Base-by-base conservation (phyloP, 2,888 invertebrate species). In the Nematopogon swammerdamellus region DNA sequence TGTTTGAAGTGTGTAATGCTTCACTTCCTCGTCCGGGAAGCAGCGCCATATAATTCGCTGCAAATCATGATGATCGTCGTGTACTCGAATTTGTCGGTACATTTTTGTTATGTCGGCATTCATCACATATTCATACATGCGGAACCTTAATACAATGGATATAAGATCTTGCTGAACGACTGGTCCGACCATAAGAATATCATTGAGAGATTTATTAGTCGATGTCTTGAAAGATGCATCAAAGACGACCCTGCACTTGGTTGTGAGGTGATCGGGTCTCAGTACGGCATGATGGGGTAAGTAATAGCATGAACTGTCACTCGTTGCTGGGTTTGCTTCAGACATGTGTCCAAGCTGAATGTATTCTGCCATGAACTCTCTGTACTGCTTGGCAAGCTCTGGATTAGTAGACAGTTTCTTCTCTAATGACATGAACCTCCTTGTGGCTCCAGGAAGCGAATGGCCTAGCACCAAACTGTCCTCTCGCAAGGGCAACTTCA, bases 51-150 rank as follows among this genome's bases (percentile, higher is more conserved):
- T 17, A 17, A 44, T 44, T 11, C 19, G 18, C n/a, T 44, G 44
- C n/a, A 44, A 14, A 18, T 36, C 36, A 14, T 14, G 8, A 6
- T 36, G 36, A 14, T 36, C 14, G 11, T 14, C n/a, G 14, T 14
- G 14, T 14, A 36, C 36, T 14, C 8, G 8, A 14, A 36, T 36
- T 53, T 56, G 54, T 0, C 57, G 51, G 16, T 56, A 60, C 55
- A 58, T 57, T 54, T 59, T 58, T 19, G 58, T 57, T 1, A 59
- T 52, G 29, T 58, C 59, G 0, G 54, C 58, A 2, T 55, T 54
- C 1, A 60, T 36, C 8, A 59, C 46, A 18, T 53, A 60, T 14
- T 36, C 36, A 36, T 36, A 36, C 8, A 36, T 14, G 25, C 36
- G 8, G 8, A 36, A 36, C 36, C 55, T 52, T 2, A 57, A 25